Percentiles rank a stretch among this genome's conserved stretches.
Conservation (phyloP, 1,140 invertebrate genomes). For the Chionoecetes opilio region DNA sequence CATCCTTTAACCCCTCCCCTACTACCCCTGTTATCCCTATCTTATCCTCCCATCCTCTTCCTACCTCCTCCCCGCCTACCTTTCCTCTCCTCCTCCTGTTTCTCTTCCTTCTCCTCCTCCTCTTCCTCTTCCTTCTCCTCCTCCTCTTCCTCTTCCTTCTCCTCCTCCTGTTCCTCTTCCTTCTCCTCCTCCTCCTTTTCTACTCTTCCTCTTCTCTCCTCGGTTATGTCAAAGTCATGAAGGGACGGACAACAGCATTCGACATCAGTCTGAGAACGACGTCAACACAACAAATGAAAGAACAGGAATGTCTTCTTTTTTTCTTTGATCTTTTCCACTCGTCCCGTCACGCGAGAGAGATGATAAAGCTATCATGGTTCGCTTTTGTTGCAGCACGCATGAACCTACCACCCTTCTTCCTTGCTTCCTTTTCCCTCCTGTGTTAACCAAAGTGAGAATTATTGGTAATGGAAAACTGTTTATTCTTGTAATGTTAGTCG, state of each 20-base stretch:
- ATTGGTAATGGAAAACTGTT: background rate
- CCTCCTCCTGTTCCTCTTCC: background rate
- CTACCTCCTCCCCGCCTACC: background rate
- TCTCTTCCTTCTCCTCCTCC: background rate
- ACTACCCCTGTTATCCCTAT: background rate
- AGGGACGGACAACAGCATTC: background rate
- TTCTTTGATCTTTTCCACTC: background rate
- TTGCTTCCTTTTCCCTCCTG: background rate
- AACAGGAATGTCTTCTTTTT: background rate
- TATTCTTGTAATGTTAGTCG: background rate
- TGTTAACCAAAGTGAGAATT: background rate
- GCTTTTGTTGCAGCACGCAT: background rate
- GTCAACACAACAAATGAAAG: slow-evolving; percentile 1
- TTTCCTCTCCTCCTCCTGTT: background rate
- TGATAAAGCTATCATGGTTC: background rate
- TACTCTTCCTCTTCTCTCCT: background rate
- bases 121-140: background rate
- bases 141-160: background rate
- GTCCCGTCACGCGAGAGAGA: background rate
- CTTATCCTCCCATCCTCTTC: background rate
- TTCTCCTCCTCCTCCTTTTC: background rate
- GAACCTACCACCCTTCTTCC: background rate
- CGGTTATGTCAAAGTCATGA: background rate
- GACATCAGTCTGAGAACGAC: background rate
- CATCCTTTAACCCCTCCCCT: background rate